Base-by-base conservation (phyloP, 2,113 vertebrate genomes). In the Colossoma macropomum region DNA sequence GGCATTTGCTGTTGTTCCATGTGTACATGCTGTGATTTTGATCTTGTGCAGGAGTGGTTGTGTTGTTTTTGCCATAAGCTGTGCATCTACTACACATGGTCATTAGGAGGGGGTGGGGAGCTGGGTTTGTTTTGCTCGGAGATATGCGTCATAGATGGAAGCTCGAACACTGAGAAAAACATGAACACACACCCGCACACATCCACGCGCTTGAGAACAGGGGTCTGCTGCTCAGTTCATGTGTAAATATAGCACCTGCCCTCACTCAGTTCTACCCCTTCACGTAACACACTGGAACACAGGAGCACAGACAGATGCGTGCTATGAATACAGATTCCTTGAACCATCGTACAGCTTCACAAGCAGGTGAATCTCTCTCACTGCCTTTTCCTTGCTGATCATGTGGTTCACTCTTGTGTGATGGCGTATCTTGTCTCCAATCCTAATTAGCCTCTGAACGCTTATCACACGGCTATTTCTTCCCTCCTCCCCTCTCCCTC, bases 391-490 rank as follows among this genome's bases (percentile, higher is more conserved):
- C 16, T 54, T 28, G 30, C 72, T 28, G 62, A 10, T 74, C 81
- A 32, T 74, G 32, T 59, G 71, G 27, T 45, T 30, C 63, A 70
- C 79, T 72, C 59, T 27, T 48, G 9, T 30, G 66, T 52, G 54
- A 30, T 65, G 21, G 1, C 2, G 52, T 68, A 60, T 54, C 56
- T 65, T 3, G 77, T 75, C 83, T 86, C 82, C 68, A 38, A 85
- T 90, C 19, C 32, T 90, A 90, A 92, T 90, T 80, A 86, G 85
- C 75, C 77, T 70, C 75, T 89, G 81, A 85, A 76, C 80, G 71
- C 82, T 88, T 84, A 88, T 90, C 84, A 88, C 86, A 85, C 48
- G 76, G 70, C 81, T 85, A 84, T 90, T 91, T 90, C 72, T 73
- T 65, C 63, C 84, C 74, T 82, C 74, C 75, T 50, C 77, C 41